Percentiles rank a stretch among this genome's conserved stretches.
Evolutionary conservation across 2,797 vertebrate species (phyloP).

Genomic region (Heliangelus exortis): DNA sequence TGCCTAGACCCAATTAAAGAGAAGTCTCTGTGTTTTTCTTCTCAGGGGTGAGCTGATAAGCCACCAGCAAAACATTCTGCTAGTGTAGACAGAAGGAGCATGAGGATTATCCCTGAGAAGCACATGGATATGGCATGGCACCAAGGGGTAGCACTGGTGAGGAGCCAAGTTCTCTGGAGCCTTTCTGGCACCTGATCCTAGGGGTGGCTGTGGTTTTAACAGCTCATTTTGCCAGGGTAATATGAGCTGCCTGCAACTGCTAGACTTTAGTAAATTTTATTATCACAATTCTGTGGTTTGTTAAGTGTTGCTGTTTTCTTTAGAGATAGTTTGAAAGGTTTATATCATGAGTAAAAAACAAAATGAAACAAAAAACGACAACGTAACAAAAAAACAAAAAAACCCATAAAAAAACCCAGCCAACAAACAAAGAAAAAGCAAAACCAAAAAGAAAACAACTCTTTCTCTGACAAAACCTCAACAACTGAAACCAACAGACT

Average conservation of each 20-base stretch:
- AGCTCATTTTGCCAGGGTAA: background rate
- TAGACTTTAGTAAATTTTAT: background rate
- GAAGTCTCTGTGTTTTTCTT: constrained; percentile 48
- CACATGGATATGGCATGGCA: background rate
- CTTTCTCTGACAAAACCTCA: background rate
- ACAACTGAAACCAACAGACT: background rate
- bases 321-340: background rate
- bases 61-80: background rate
- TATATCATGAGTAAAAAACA: background rate
- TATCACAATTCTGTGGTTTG: background rate
- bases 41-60: background rate
- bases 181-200: background rate
- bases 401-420: too few species aligned
- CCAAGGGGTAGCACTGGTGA: background rate
- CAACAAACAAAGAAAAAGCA: too few species aligned
- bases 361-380: too few species aligned
- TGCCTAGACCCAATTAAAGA: constrained; percentile 49
- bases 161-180: background rate
- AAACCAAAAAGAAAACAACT: too few species aligned
- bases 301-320: background rate
- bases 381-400: too few species aligned
- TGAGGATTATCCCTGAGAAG: background rate
- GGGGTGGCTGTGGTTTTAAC: background rate
- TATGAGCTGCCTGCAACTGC: rapidly evolving
- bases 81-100: background rate